These are phyloP conservation scores for Papilio helenus DNA, from an alignment of 1,140 invertebrate species.

Conservation along the genomic window DNA sequence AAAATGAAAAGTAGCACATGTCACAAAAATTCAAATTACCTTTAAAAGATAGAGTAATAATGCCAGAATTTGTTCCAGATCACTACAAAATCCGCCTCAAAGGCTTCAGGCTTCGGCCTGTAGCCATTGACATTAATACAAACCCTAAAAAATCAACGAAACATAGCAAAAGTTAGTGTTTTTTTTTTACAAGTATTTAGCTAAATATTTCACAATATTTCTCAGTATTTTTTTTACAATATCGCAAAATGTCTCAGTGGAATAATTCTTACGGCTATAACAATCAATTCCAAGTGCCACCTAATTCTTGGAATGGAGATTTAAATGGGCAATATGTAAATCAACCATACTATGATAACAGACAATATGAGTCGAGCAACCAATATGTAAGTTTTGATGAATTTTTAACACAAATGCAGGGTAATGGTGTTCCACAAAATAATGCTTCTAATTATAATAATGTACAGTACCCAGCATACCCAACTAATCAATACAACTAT, in stretches of 20 bases:
- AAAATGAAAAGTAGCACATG: constrained; percentile 63
- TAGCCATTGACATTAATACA: constrained; percentile 48
- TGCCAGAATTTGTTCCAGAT: constrained; percentile 61
- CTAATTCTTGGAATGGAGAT: constrained; percentile 67
- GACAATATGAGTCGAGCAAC: constrained; percentile 60
- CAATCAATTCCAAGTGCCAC: constrained; percentile 63
- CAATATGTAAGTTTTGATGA: constrained; percentile 79
- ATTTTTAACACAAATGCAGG: constrained; percentile 75
- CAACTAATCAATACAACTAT: constrained; percentile 63
- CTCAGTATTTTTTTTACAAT: constrained; percentile 35
- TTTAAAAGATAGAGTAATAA: constrained; percentile 52
- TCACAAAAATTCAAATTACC: constrained; percentile 49
- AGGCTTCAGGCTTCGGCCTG: constrained; percentile 75
- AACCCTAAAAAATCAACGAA: constrained; percentile 40
- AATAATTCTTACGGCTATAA: constrained; percentile 73
- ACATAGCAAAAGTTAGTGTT: constrained; percentile 42
- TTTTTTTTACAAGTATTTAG: constrained; percentile 29
- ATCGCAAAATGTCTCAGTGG: constrained; percentile 72
- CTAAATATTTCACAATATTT: constrained; percentile 66
- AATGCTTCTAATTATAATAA: constrained; percentile 59
- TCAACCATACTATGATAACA: constrained; percentile 67
- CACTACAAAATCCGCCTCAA: constrained; percentile 44
- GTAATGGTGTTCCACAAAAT: constrained; percentile 48
- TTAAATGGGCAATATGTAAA: constrained; percentile 65
- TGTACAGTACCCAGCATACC: constrained; percentile 65